Evolutionary conservation across 2,888 invertebrate genomes (phyloP).

Genomic region (Ctena decussata): DNA sequence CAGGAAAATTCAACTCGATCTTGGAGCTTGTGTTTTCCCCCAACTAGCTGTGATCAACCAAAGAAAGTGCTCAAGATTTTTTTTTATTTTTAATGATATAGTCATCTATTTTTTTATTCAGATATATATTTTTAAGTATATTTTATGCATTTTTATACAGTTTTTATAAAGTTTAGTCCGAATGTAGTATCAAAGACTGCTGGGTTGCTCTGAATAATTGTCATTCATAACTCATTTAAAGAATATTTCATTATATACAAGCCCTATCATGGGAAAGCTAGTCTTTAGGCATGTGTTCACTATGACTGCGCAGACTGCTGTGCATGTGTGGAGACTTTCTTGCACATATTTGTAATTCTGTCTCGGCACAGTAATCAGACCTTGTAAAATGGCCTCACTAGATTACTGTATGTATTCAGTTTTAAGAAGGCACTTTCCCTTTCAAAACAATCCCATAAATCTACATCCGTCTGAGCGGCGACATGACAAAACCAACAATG

Average conservation of each 20-base stretch:
- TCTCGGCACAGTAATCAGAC: neutral
- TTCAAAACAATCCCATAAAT: too few relatives aligned
- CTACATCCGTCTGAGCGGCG: too few relatives aligned
- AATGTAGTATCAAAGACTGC: neutral
- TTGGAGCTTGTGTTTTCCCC: constrained; percentile 12
- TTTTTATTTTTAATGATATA: neutral
- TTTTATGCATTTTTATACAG: neutral
- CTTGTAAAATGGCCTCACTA: neutral
- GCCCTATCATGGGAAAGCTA: too few relatives aligned
- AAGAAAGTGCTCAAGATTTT: constrained; percentile 9
- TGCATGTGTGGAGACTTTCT: neutral
- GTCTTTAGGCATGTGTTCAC: too few relatives aligned
- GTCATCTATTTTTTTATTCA: neutral
- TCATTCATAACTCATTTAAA: neutral
- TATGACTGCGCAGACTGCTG: too few relatives aligned
- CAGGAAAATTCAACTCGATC: constrained; percentile 6
- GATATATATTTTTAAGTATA: neutral
- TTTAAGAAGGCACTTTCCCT: too few relatives aligned
- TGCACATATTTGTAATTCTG: neutral
- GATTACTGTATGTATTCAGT: neutral
- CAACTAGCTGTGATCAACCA: constrained; percentile 6
- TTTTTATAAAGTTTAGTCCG: neutral
- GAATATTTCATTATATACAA: neutral
- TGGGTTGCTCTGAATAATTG: constrained; percentile 11
- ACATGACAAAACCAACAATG: too few relatives aligned